Conservation (phyloP, 2,797 vertebrate genomes). For the Toxotes lorentzi region DNA sequence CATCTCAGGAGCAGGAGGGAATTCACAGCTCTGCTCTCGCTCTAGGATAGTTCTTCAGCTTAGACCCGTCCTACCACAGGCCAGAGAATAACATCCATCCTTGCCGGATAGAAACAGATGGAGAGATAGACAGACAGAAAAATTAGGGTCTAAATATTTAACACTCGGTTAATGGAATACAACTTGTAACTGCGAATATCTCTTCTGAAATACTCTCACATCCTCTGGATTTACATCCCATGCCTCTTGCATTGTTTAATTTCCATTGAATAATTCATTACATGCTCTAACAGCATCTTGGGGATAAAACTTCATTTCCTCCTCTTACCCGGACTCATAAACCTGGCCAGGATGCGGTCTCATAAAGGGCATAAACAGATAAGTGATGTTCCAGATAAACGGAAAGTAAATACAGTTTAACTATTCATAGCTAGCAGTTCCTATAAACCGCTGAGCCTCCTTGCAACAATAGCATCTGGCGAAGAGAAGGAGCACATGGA, state of each 20-base stretch:
- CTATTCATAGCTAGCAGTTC: constrained; percentile 55
- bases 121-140: constrained; percentile 25
- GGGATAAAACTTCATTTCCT: constrained; percentile 55
- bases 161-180: constrained; percentile 26
- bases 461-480: constrained; percentile 2
- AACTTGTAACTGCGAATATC: constrained; percentile 33
- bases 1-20: constrained; percentile 16
- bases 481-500: constrained; percentile 11
- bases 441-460: constrained; percentile 38
- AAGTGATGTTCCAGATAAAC: constrained; percentile 48
- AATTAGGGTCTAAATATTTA: constrained; percentile 41
- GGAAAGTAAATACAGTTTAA: constrained; percentile 57
- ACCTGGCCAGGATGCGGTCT: constrained; percentile 9
- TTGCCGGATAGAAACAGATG: not conserved
- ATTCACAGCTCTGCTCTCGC: constrained; percentile 17
- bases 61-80: not conserved
- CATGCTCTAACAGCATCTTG: constrained; percentile 36
- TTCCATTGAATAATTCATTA: constrained; percentile 61
- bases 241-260: constrained; percentile 44
- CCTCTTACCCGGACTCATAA: constrained; percentile 45
- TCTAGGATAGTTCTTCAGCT: constrained; percentile 14
- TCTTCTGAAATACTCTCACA: constrained; percentile 18
- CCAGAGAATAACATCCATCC: not conserved
- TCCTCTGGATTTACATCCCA: not conserved
- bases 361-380: constrained; percentile 59